phyloP scores from a whole-genome alignment of 2,113 vertebrate genomes.

The Rhineura floridana region DNA sequence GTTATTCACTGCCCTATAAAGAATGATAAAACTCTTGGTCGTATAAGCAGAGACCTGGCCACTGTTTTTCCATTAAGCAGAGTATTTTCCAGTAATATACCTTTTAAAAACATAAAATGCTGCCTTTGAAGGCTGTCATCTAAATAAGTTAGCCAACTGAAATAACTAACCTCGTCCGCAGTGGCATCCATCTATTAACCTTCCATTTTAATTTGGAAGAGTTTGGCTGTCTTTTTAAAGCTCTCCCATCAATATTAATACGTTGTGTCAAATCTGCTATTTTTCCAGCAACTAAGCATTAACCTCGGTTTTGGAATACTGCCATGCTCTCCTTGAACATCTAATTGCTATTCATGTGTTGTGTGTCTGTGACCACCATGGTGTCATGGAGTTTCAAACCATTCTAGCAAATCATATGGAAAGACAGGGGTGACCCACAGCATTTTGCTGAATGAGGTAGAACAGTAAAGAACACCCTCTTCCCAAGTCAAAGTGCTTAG shows the following conservation, averaged over 20 bases:
- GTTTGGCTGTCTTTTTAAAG: not conserved
- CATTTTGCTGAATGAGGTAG: not conserved
- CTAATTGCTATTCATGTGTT: not conserved
- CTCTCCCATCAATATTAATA: constrained; percentile 19
- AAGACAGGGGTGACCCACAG: not conserved
- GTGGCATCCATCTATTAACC: constrained; percentile 31
- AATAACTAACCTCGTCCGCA: constrained; percentile 21
- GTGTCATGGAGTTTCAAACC: not conserved
- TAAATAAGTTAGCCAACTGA: not conserved
- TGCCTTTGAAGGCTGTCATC: not conserved
- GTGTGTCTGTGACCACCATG: not conserved
- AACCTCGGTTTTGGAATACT: not conserved
- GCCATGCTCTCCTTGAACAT: constrained; percentile 19
- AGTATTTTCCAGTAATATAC: not conserved
- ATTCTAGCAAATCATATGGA: not conserved
- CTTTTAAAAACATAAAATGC: not conserved
- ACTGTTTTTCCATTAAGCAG: not conserved
- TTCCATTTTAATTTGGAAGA: constrained; percentile 39
- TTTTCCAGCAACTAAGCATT: not conserved
- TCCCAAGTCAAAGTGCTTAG: not conserved
- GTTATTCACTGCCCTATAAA: not conserved
- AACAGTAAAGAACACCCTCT: not conserved
- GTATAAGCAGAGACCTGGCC: not conserved
- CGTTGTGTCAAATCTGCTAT: constrained; percentile 21
- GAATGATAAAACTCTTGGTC: not conserved